Evolutionary conservation across 2,797 vertebrate species (phyloP), one percentile per base, ranked within the genome.

Genomic region (Leptoclinus maculatus): DNA sequence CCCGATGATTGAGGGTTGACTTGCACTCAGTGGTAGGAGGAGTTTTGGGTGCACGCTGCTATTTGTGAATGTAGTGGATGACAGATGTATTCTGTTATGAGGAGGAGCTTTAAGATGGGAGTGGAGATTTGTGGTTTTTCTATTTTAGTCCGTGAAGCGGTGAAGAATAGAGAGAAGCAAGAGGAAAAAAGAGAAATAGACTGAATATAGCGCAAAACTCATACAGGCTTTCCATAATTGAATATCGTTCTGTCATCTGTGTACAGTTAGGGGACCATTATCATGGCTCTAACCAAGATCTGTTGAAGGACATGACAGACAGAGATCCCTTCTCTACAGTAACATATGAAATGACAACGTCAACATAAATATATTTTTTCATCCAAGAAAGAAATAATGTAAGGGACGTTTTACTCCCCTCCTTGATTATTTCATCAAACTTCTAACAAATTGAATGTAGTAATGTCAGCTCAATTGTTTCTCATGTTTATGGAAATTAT

Each of bases 391-490:
- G 9, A 60, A 34, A 63, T 54, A 10, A 63, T 53, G 2, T 34
- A 11, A 60, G 13, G 43, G 25, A 25, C 23, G 36, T 56, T 43
- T 71, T 49, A 43, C 11, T 76, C n/a, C 21, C 27, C 60, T 36
- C 8, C 19, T 3, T 51, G 25, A 73, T 39, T 17, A 19, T 70
- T 67, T 66, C 17, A 19, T 71, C 43, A 67, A 75, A 75, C 64
- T n/a, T 58, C 53, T 71, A 32, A 69, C 66, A 76, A 43, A 69
- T 51, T 41, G 1, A 79, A 75, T 78, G 36, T 56, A 21, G 16
- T 56, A 68, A 56, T 73, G 23, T 38, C 65, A 77, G 39, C 45
- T 19, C 36, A 14, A 58, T 63, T 75, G 7, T 85, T 74, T 67
- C 41, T 77, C 2, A 4, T 80, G 27, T 83, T 76, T 23, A 29